Percentiles rank a stretch among this genome's conserved stretches.
These are phyloP conservation scores for Chymomyza fuscimana DNA, from an alignment of 2,888 invertebrate genomes.

Conservation along the genomic window DNA sequence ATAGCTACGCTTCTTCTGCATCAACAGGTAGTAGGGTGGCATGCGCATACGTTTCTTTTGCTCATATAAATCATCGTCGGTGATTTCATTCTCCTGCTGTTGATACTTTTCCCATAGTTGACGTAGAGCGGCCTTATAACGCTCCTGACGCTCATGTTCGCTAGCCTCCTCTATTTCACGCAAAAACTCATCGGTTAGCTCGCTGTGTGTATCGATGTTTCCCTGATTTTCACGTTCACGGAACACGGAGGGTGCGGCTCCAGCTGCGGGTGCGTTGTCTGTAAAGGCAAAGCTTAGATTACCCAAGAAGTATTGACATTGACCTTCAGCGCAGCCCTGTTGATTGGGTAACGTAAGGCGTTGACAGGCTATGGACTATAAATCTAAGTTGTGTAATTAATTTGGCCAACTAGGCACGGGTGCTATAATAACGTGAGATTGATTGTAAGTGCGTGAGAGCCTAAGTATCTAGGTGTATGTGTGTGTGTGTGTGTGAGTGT, in stretches of 20 bases:
- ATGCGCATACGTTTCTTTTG: constrained; percentile 76
- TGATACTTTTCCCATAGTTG: constrained; percentile 79
- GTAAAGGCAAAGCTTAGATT: constrained; percentile 16
- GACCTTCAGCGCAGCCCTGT: constrained; percentile 28
- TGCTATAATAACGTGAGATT: constrained; percentile 1
- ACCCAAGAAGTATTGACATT: constrained; percentile 36
- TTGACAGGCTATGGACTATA: constrained; percentile 28
- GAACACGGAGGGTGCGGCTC: constrained; percentile 67
- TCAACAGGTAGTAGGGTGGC: constrained; percentile 75
- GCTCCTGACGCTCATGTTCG: constrained; percentile 76
- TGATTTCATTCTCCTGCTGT: constrained; percentile 75
- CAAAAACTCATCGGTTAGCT: constrained; percentile 78
- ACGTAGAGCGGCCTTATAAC: constrained; percentile 76
- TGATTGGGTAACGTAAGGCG: constrained; percentile 18
- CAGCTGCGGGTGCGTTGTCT: constrained; percentile 55
- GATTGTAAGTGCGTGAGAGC: constrained; percentile 11
- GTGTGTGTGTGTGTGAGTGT: background rate
- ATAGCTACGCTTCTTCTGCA: constrained; percentile 78
- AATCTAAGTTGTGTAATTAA: constrained; percentile 42
- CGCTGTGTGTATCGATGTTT: constrained; percentile 46
- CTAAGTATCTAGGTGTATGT: constrained; percentile 6
- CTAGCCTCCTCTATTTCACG: constrained; percentile 78
- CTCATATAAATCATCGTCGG: constrained; percentile 74
- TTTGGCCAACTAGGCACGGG: constrained; percentile 4
- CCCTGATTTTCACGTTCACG: constrained; percentile 71